A percentile compares a stretch with the other conserved stretches of the same genome.
phyloP scores from a whole-genome alignment of 1,140 invertebrate genomes.

The Zaprionus lachaisei region DNA sequence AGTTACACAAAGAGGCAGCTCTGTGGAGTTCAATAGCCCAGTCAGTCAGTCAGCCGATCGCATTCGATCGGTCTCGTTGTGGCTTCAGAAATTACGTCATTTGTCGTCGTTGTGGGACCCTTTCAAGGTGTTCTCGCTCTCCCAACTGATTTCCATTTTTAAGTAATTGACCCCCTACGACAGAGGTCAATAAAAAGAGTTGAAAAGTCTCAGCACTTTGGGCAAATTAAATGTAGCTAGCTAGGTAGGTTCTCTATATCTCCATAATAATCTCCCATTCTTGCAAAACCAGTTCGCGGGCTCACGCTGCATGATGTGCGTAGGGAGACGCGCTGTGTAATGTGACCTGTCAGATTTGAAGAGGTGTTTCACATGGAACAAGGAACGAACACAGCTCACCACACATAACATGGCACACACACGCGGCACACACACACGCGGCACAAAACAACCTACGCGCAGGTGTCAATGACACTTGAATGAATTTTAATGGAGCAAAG shows the following conservation, averaged over 20 bases:
- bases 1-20: background rate
- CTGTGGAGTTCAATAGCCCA: conserved; percentile 61
- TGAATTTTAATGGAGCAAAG: background rate
- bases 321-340: conserved; percentile 5
- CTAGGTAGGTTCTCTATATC: background rate
- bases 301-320: conserved; percentile 8
- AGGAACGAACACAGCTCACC: background rate
- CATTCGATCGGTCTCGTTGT: conserved; percentile 7
- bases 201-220: conserved; percentile 16
- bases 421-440: background rate
- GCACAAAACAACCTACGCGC: background rate
- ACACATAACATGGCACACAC: background rate
- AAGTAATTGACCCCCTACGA: conserved; percentile 34
- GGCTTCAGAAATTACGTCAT: conserved; percentile 64
- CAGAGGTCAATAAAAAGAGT: conserved; percentile 36
- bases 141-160: conserved; percentile 17
- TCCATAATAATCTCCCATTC: background rate
- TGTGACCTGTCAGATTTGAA: background rate
- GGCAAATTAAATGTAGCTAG: background rate
- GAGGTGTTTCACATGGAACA: conserved; percentile 9
- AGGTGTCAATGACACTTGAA: conserved; percentile 34
- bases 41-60: background rate
- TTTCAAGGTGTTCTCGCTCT: conserved; percentile 5
- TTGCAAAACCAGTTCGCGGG: conserved; percentile 24
- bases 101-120: conserved; percentile 38